Conservation (phyloP, 2,797 vertebrate species). For the Rhynchotus rufescens region DNA sequence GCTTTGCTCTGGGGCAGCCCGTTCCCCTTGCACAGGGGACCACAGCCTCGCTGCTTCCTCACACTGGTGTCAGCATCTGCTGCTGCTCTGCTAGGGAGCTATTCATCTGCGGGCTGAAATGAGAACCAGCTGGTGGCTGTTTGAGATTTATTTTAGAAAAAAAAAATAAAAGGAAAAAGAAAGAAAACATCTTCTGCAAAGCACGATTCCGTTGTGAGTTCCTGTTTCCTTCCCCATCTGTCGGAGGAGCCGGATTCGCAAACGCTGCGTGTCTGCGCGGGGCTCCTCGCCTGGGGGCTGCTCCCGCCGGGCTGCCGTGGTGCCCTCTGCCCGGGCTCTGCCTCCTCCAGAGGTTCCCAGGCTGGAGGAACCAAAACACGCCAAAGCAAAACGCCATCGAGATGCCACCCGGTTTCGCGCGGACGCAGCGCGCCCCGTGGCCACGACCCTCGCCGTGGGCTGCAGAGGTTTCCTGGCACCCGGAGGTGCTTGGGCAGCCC, state of each 20-base stretch:
- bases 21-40: accelerated
- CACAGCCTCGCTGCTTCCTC: background rate
- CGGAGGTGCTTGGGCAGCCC: background rate
- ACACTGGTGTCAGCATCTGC: background rate
- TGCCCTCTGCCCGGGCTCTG: background rate
- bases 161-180: too few species aligned
- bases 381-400: conserved; percentile 18
- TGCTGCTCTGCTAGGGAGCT: background rate
- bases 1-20: background rate
- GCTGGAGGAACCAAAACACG: background rate
- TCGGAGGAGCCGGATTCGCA: conserved; percentile 34
- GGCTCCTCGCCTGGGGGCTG: background rate
- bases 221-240: conserved; percentile 67
- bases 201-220: conserved; percentile 65
- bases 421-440: background rate
- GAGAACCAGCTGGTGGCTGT: conserved; percentile 48
- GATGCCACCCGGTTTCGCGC: conserved; percentile 44
- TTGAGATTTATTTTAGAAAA: conserved; percentile 8
- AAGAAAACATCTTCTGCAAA: background rate
- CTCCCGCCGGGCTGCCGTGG: background rate
- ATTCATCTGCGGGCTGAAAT: conserved; percentile 41
- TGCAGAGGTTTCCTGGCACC: background rate
- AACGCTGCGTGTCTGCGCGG: background rate
- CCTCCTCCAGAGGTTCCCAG: background rate
- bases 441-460: background rate